Base-by-base conservation (phyloP, 2,888 invertebrate genomes). In the Pycnomerus fuliginosus region DNA sequence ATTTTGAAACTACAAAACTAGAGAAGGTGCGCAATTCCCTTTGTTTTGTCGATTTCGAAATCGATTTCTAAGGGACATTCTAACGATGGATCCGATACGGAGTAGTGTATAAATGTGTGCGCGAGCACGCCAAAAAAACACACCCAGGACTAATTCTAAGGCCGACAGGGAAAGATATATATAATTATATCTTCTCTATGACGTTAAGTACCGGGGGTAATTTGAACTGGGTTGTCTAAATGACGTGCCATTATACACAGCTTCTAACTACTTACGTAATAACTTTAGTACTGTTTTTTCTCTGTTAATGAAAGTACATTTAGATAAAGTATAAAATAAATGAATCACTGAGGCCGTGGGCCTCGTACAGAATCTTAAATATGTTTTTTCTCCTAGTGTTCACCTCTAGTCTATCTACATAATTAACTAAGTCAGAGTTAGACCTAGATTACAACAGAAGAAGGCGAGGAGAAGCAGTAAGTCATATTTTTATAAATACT, bases 51-150 rank as follows among this genome's bases (percentile, higher is more conserved):
- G 10, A 5, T 5, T 23, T 15, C 30, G 12, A 11, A 22, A n/a
- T 16, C 41, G 22, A 11, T 23, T 11, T 27, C 16, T 12, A 20
- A 25, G 36, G 46, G 20, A 46, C 39, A 37, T 30, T 33, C 27
- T 47, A 56, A 51, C 53, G 58, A 60, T 62, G 61, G 64, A 65
- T 71, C 70, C 71, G 70, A 71, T 72, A 71, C 69, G 71, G 71
- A 71, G 69, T 70, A 68, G 65, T 68, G 66, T 69, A 68, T 67
- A 65, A 68, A 67, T 68, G 69, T 71, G 70, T 71, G 70, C 69
- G 68, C 66, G 62, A 65, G 69, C 67, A 58, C 64, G 61, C 64
- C 61, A 60, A 56, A 52, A 51, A 41, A 49, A 44, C 52, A 34
- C 55, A 50, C 50, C 50, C 29, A 50, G n/a, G n/a, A n/a, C n/a